Percentiles rank a stretch among this genome's conserved stretches.
phyloP scores from a whole-genome alignment of 2,888 invertebrate species.

The Drosophila formosana region DNA sequence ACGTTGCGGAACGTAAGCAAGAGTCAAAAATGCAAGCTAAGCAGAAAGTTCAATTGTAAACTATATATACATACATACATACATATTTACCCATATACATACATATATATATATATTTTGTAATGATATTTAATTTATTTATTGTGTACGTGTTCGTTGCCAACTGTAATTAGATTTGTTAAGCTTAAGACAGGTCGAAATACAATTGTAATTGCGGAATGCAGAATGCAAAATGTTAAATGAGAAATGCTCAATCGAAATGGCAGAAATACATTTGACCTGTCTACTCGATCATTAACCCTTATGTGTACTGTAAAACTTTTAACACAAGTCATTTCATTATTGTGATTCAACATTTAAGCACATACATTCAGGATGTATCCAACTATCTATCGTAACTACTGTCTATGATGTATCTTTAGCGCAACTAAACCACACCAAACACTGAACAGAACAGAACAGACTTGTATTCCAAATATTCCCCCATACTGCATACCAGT shows the following conservation, averaged over 20 bases:
- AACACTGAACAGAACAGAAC: constrained; percentile 11
- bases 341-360: constrained; percentile 62
- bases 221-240: not conserved
- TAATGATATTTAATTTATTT: constrained; percentile 51
- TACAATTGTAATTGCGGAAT: not conserved
- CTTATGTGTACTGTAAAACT: constrained; percentile 49
- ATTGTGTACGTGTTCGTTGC: constrained; percentile 55
- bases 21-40: constrained; percentile 30
- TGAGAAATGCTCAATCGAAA: not conserved
- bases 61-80: constrained; percentile 22
- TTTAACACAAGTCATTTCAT: constrained; percentile 69
- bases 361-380: constrained; percentile 25
- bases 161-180: constrained; percentile 51
- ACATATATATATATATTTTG: constrained; percentile 45
- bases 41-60: constrained; percentile 60
- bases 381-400: constrained; percentile 13
- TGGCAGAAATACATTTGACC: constrained; percentile 8
- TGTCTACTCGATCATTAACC: constrained; percentile 35
- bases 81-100: constrained; percentile 36
- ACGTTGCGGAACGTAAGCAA: constrained; percentile 12
- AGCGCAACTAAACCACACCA: not conserved
- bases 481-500: not conserved
- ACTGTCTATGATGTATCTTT: constrained; percentile 20
- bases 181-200: constrained; percentile 35
- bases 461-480: constrained; percentile 25